phyloP scores from a whole-genome alignment of 1,140 invertebrate species.

The Ostrea edulis region DNA sequence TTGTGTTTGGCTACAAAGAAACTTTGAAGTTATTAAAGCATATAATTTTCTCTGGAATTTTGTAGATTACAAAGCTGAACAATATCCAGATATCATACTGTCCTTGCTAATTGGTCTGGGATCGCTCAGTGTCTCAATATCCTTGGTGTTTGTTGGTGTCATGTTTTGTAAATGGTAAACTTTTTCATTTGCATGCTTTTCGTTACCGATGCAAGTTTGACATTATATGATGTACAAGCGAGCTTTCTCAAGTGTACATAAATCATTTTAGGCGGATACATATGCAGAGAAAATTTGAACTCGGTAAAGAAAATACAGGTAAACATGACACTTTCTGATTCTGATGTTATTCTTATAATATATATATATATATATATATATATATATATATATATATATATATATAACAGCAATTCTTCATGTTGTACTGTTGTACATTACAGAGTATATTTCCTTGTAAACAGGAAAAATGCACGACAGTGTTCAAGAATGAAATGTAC shows the following conservation, averaged over 20 bases:
- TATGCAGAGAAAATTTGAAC: background rate
- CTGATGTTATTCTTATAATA: too few relatives aligned
- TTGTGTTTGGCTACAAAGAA: too few relatives aligned
- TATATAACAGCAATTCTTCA: background rate
- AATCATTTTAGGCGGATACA: background rate
- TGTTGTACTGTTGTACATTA: background rate
- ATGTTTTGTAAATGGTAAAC: slow-evolving; percentile 3
- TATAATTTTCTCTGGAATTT: too few relatives aligned
- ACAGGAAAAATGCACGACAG: too few relatives aligned
- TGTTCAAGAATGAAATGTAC: background rate
- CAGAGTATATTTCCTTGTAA: background rate
- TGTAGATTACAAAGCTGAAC: too few relatives aligned
- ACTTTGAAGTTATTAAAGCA: too few relatives aligned
- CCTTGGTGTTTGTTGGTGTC: slow-evolving; percentile 7
- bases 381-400: too few relatives aligned
- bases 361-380: too few relatives aligned
- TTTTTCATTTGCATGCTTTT: background rate
- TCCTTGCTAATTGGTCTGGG: background rate
- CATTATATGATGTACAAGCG: background rate
- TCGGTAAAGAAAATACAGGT: background rate
- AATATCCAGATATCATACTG: background rate
- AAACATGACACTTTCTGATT: background rate
- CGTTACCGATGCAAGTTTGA: background rate
- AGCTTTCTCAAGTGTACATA: background rate
- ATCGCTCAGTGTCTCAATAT: background rate